Conservation (phyloP, 2,113 vertebrate genomes). For the Cheirogaleus medius region DNA sequence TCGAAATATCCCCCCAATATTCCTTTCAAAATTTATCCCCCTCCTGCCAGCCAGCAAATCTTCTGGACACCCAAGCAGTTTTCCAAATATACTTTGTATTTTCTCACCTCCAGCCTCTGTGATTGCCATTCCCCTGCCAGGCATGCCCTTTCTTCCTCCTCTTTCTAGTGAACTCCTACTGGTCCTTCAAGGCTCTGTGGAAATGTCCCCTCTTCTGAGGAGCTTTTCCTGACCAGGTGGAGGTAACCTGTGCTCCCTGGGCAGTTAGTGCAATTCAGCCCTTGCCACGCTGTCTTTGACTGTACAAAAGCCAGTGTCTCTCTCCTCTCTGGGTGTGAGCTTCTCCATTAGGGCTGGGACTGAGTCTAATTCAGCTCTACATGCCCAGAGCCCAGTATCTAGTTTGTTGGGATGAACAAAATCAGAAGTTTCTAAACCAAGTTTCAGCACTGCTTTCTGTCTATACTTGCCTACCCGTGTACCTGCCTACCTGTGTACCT, state of each 20-base stretch:
- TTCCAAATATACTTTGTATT: neutral
- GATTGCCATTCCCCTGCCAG: neutral
- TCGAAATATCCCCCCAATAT: neutral
- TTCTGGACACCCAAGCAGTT: neutral
- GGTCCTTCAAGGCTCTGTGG: neutral
- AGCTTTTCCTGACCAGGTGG: neutral
- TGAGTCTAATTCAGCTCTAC: neutral
- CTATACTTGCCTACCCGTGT: neutral
- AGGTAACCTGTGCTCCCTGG: neutral
- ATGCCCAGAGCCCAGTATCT: neutral
- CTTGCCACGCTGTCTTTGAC: neutral
- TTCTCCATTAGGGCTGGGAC: neutral
- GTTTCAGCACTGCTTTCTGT: neutral
- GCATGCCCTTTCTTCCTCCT: neutral
- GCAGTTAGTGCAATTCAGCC: neutral
- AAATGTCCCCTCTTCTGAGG: neutral
- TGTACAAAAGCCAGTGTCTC: rapidly evolving
- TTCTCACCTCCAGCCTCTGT: neutral
- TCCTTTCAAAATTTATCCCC: neutral
- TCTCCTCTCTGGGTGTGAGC: neutral
- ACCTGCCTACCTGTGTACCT: neutral
- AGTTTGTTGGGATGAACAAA: neutral
- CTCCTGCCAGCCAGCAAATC: neutral
- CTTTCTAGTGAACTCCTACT: neutral
- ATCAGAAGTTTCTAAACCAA: neutral